Evolutionary conservation across 2,888 invertebrate genomes (phyloP).

Genomic region (Drosophila mimetica): DNA sequence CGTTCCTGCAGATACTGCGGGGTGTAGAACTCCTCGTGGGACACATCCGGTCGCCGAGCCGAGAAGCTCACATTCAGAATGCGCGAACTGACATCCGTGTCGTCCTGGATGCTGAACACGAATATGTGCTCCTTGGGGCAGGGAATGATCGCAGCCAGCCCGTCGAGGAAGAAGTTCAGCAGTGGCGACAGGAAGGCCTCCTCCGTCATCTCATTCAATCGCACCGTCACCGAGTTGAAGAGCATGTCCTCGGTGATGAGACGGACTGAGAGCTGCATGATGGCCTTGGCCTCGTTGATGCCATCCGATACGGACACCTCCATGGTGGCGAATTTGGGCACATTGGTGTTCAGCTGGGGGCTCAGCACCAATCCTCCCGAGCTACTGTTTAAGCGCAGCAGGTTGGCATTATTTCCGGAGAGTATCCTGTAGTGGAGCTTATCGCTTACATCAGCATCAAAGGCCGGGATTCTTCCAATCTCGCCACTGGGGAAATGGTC

Average conservation of each 20-base stretch:
- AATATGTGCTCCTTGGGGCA: constrained; percentile 96
- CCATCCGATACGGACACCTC: constrained; percentile 97
- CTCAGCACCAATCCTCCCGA: constrained; percentile 94
- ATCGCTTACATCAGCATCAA: constrained; percentile 97
- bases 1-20: constrained; percentile 96
- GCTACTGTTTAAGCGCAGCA: constrained; percentile 92
- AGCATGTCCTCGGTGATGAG: constrained; percentile 97
- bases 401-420: constrained; percentile 96
- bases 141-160: constrained; percentile 95
- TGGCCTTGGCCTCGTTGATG: constrained; percentile 95
- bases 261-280: constrained; percentile 95
- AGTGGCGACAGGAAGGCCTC: constrained; percentile 96
- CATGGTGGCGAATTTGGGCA: constrained; percentile 96
- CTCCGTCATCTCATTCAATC: constrained; percentile 96
- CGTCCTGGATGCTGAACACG: constrained; percentile 96
- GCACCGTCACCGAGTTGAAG: constrained; percentile 96
- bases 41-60: constrained; percentile 92
- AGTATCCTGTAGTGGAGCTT: constrained; percentile 91
- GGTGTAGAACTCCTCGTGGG: constrained; percentile 91
- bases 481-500: constrained; percentile 96
- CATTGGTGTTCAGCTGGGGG: constrained; percentile 97
- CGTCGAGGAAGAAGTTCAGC: constrained; percentile 94
- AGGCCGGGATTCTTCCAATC: constrained; percentile 96
- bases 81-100: constrained; percentile 93
- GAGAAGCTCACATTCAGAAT: constrained; percentile 98